phyloP scores from a whole-genome alignment of 2,113 vertebrate species.

The Passer montanus region DNA sequence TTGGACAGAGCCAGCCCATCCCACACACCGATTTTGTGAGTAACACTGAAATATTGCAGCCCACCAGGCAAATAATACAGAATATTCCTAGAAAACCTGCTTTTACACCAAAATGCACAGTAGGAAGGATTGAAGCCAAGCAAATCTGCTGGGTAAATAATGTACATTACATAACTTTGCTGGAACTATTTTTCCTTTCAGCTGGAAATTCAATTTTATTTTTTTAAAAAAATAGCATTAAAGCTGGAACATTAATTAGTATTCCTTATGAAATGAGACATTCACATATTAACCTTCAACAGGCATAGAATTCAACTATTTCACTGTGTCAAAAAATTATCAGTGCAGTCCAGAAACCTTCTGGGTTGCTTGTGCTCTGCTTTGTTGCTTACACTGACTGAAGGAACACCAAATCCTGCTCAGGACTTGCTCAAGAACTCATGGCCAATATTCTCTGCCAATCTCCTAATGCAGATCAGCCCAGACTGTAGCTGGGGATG shows the following conservation, averaged over 20 bases:
- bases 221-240: neutral
- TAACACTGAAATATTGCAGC: neutral
- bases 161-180: neutral
- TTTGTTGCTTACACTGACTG: neutral
- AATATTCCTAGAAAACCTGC: neutral
- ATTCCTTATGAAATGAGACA: neutral
- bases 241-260: neutral
- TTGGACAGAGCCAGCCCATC: neutral
- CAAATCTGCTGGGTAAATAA: neutral
- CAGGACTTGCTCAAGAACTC: neutral
- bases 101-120: neutral
- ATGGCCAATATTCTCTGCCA: neutral
- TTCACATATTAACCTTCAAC: neutral
- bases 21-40: accelerated
- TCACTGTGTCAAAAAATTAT: neutral
- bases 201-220: neutral
- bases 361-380: neutral
- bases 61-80: neutral
- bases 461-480: neutral
- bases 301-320: neutral
- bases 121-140: neutral
- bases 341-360: neutral
- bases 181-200: neutral
- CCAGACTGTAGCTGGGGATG: neutral
- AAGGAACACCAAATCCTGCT: neutral